A percentile compares a stretch with the other conserved stretches of the same genome.
phyloP scores from a whole-genome alignment of 2,797 vertebrate species.

The Benthosema pterotum region DNA sequence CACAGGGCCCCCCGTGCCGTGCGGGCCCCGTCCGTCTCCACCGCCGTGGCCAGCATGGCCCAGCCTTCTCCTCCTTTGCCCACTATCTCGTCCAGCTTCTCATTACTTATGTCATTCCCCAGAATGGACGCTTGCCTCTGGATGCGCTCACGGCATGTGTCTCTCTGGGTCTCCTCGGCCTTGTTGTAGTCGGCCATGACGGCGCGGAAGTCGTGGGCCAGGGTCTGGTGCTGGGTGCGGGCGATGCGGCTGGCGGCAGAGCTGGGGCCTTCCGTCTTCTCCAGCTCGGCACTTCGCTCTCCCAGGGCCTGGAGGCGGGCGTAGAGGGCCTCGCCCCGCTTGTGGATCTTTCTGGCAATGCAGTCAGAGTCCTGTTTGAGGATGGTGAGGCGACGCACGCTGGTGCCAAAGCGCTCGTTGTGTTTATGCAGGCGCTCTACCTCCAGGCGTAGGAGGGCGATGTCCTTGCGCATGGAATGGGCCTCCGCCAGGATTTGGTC shows the following conservation, averaged over 20 bases:
- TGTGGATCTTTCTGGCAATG: slow-evolving; percentile 87
- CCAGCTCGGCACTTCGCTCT: slow-evolving; percentile 64
- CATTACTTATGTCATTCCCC: slow-evolving; percentile 83
- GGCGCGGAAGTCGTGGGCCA: slow-evolving; percentile 78
- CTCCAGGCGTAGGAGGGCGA: slow-evolving; percentile 77
- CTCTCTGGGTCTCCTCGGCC: slow-evolving; percentile 85
- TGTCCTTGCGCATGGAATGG: slow-evolving; percentile 79
- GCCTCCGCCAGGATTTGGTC: slow-evolving; percentile 82
- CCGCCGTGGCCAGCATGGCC: slow-evolving; percentile 87
- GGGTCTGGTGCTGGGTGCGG: slow-evolving; percentile 77
- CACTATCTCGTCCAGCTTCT: slow-evolving; percentile 87
- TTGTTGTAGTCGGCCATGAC: slow-evolving; percentile 85
- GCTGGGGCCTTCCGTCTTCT: slow-evolving; percentile 72
- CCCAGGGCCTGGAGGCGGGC: slow-evolving; percentile 80
- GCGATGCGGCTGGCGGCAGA: slow-evolving; percentile 81
- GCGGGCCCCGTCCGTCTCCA: slow-evolving; percentile 77
- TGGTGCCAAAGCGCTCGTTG: slow-evolving; percentile 86
- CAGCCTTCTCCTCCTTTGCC: slow-evolving; percentile 88
- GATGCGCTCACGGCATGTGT: slow-evolving; percentile 85
- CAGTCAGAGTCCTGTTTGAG: slow-evolving; percentile 88
- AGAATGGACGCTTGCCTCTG: slow-evolving; percentile 91
- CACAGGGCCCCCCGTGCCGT: slow-evolving; percentile 81
- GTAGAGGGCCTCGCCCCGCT: slow-evolving; percentile 78
- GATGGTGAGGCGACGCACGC: slow-evolving; percentile 85
- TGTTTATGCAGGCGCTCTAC: slow-evolving; percentile 80